A percentile compares a stretch with the other conserved stretches of the same genome.
Conservation (phyloP, 2,888 invertebrate genomes). For the Taphrorychus bicolor region DNA sequence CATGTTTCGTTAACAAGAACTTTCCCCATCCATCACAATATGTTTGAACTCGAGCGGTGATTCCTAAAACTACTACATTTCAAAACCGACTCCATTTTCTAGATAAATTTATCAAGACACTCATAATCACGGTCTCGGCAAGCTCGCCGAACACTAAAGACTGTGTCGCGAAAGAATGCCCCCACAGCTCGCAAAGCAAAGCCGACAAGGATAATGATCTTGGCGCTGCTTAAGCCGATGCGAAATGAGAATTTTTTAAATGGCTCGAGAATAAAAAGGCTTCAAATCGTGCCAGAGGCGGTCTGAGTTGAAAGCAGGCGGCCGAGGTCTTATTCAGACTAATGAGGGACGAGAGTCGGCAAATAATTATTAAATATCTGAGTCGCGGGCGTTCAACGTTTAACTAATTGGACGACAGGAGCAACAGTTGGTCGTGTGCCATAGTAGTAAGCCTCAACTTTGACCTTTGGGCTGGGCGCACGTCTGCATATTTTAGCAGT, state of each 20-base stretch:
- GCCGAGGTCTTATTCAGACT: background rate
- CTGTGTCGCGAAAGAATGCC: slow-evolving; percentile 4
- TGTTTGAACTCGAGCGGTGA: too few relatives aligned
- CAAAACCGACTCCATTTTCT: background rate
- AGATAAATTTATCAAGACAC: background rate
- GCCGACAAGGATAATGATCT: slow-evolving; percentile 6
- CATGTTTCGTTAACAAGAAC: too few relatives aligned
- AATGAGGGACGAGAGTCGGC: background rate
- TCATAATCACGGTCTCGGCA: background rate
- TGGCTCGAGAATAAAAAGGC: slow-evolving; percentile 6
- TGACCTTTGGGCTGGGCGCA: slow-evolving; percentile 10
- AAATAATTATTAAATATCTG: background rate
- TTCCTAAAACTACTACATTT: too few relatives aligned
- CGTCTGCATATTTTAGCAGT: background rate
- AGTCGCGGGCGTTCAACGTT: background rate
- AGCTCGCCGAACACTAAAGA: background rate
- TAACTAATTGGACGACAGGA: background rate
- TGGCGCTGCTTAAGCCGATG: slow-evolving; percentile 5
- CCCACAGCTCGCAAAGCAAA: slow-evolving; percentile 4
- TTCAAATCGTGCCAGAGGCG: slow-evolving; percentile 8
- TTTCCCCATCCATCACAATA: too few relatives aligned
- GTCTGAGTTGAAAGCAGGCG: background rate
- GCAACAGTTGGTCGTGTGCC: slow-evolving; percentile 4
- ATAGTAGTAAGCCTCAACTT: slow-evolving; percentile 7
- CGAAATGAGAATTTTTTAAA: slow-evolving; percentile 12